Base-by-base conservation (phyloP, 2,888 invertebrate genomes). In the Morpho achilles region DNA sequence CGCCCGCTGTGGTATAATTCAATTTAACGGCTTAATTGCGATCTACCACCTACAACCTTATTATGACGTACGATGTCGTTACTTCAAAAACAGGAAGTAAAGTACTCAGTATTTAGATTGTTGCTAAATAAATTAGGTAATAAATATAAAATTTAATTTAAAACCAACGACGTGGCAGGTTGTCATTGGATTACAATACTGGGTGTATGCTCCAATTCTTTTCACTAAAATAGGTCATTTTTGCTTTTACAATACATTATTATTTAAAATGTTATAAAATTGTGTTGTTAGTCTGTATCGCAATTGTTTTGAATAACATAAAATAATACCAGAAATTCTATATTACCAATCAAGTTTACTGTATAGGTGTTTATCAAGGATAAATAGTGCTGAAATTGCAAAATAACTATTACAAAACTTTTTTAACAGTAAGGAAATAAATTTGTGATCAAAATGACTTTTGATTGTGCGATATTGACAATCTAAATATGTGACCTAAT, bases 401-500 rank as follows among this genome's bases (percentile, higher is more conserved):
- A 52, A 52, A 39, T 32, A 32, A 32, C 5, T 32, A 52, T 10
- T 32, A 10, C 8, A 9, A 51, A 52, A 45, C n/a, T n/a, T 9
- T 10, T 10, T 4, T 32, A 44, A 3, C 2, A 8, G 39, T 44
- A 39, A 51, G 43, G 10, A 52, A 32, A 45, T 43, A 8, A 51
- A 16, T 46, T 40, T 69, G 64, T 65, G 66, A 62, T 66, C 62
- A 72, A 64, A 65, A 70, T 73, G 66, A 70, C 66, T 64, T 55
- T 50, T 42, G 58, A 53, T 16, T 54, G 44, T 57, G 59, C 53
- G 32, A 56, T 48, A 56, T 61, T 58, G 55, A 56, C 53, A 64
- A 61, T 69, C 79, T 76, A 67, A 53, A 52, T 64, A 63, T 67
- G 69, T 72, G 67, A 70, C 61, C 67, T 65, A 65, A 72, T 74